Evolutionary conservation across 2,113 vertebrate genomes (phyloP).

Genomic region (Osmerus eperlanus): DNA sequence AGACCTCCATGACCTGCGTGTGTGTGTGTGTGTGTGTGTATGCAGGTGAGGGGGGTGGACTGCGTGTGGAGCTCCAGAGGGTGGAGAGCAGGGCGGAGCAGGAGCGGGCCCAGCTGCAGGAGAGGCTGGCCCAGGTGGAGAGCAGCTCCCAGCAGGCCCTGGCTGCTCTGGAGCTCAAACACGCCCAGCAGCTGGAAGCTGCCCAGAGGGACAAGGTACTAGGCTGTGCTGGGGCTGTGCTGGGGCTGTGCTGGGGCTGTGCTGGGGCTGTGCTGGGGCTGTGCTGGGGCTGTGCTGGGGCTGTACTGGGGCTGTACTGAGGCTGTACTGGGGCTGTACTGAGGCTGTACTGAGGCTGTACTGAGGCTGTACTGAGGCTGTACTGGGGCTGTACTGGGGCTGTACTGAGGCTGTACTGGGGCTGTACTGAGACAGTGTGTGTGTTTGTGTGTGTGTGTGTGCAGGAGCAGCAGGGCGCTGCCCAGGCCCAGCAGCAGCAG

Average conservation of each 20-base stretch:
- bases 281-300: not conserved
- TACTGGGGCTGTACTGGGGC: no score
- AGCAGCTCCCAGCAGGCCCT: slow-evolving; percentile 61
- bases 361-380: no score
- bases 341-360: not conserved
- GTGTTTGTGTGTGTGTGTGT: not conserved
- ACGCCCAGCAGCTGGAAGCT: slow-evolving; percentile 68
- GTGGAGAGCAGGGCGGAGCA: slow-evolving; percentile 51
- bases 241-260: not conserved
- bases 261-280: not conserved
- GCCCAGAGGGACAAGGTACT: slow-evolving; percentile 73
- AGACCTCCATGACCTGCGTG: slow-evolving; percentile 4
- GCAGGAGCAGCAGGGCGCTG: slow-evolving; percentile 65
- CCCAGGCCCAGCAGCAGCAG: slow-evolving; percentile 57
- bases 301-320: not conserved
- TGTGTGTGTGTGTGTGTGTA: slow-evolving; percentile 20
- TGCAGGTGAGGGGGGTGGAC: slow-evolving; percentile 60
- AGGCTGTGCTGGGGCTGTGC: not conserved
- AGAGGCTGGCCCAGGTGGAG: slow-evolving; percentile 60
- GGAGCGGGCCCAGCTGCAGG: slow-evolving; percentile 59
- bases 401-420: not conserved
- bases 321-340: not conserved
- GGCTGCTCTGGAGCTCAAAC: slow-evolving; percentile 56
- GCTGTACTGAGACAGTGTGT: not conserved
- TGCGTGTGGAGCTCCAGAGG: slow-evolving; percentile 58